Percentiles rank a stretch among this genome's conserved stretches.
Conservation (phyloP, 2,888 invertebrate genomes). For the Euplagia quadripunctaria region DNA sequence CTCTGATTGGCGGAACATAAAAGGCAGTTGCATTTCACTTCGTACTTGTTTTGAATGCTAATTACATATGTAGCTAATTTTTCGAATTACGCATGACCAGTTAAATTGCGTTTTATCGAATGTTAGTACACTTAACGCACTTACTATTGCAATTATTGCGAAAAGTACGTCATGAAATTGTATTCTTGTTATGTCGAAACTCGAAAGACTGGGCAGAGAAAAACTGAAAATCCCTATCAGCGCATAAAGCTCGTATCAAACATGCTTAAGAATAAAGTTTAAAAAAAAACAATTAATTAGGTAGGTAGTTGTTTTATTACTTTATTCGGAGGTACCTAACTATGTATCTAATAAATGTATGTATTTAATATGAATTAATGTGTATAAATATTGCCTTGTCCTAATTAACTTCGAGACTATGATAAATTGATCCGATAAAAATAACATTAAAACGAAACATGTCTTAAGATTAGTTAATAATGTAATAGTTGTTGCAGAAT, state of each 20-base stretch:
- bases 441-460: slow-evolving; percentile 23
- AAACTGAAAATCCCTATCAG: slow-evolving; percentile 26
- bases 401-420: slow-evolving; percentile 24
- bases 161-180: slow-evolving; percentile 26
- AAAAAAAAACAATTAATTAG: background rate
- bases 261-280: background rate
- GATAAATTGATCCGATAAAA: slow-evolving; percentile 28
- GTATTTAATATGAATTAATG: background rate
- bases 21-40: slow-evolving; percentile 82
- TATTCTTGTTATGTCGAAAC: slow-evolving; percentile 12
- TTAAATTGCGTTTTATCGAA: slow-evolving; percentile 32
- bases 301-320: no score
- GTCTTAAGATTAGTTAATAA: slow-evolving; percentile 15
- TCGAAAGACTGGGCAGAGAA: slow-evolving; percentile 6
- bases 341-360: background rate
- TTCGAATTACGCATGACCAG: slow-evolving; percentile 45
- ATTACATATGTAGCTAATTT: slow-evolving; percentile 59
- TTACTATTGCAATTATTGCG: slow-evolving; percentile 33
- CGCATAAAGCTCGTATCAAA: slow-evolving; percentile 4
- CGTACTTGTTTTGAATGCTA: slow-evolving; percentile 72
- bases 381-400: slow-evolving; percentile 30
- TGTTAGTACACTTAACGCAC: slow-evolving; percentile 44
- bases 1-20: slow-evolving; percentile 72
- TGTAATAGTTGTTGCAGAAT: slow-evolving; percentile 20
- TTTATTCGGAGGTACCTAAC: background rate